Evolutionary conservation across 2,888 invertebrate genomes (phyloP).

Genomic region (Mesorhabditis sp.): DNA sequence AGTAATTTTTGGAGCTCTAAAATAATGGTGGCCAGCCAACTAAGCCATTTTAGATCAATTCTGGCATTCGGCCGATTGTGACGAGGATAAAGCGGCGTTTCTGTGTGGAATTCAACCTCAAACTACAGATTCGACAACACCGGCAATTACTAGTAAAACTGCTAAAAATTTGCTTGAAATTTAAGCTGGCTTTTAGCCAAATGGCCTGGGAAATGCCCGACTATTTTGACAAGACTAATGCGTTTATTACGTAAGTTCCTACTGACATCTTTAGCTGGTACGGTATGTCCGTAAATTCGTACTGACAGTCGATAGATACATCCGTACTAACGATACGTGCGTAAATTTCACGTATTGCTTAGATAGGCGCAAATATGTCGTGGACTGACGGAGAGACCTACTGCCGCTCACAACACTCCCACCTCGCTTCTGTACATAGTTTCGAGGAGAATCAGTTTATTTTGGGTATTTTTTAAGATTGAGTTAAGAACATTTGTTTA

Average conservation of each 20-base stretch:
- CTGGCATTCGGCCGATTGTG: neutral
- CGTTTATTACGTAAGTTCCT: neutral
- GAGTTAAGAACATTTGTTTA: neutral
- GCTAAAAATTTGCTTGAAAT: neutral
- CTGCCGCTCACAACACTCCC: neutral
- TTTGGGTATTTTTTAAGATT: neutral
- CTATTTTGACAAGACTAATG: neutral
- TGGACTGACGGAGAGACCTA: conserved; percentile 1
- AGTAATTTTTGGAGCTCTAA: no score
- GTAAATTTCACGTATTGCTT: neutral
- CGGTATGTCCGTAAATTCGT: neutral
- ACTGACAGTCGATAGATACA: no score
- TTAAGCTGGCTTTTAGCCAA: neutral
- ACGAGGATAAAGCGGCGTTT: neutral
- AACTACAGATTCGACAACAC: conserved; percentile 1
- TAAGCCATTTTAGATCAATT: neutral
- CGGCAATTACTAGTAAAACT: neutral
- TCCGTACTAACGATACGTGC: neutral
- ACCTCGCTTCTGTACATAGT: neutral
- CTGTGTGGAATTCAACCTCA: neutral
- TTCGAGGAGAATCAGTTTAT: neutral
- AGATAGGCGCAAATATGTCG: neutral
- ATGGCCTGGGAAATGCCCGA: neutral
- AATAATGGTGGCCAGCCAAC: no score
- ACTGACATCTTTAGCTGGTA: neutral